Percentiles rank a stretch among this genome's conserved stretches.
These are phyloP conservation scores for Hypselothyrea guttata DNA, from an alignment of 2,888 invertebrate genomes.

Conservation along the genomic window DNA sequence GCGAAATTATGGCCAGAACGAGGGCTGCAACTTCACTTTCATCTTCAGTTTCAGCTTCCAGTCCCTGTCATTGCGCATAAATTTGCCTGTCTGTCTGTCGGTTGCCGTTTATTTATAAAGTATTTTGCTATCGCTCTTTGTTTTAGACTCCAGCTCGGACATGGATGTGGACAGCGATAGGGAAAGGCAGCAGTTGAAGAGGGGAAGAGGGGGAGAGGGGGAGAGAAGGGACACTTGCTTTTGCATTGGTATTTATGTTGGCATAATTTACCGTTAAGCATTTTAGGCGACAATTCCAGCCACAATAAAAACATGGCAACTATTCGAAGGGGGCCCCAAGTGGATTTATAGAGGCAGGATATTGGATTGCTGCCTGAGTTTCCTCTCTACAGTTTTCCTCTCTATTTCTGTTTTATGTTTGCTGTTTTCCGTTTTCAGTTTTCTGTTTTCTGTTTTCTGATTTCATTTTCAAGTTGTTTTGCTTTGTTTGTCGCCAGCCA, in stretches of 20 bases:
- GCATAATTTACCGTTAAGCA: conserved; percentile 73
- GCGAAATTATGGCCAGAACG: conserved; percentile 58
- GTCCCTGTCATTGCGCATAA: conserved; percentile 47
- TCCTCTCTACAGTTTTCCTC: conserved; percentile 16
- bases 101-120: conserved; percentile 63
- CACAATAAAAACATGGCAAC: conserved; percentile 61
- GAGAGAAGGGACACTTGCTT: not conserved
- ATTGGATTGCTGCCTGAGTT: conserved; percentile 58
- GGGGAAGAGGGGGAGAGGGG: not conserved
- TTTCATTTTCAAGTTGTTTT: conserved; percentile 1
- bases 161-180: conserved; percentile 1
- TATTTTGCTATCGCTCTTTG: conserved; percentile 47
- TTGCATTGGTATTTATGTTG: conserved; percentile 60
- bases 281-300: conserved; percentile 70
- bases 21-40: conserved; percentile 14
- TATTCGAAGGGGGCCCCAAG: conserved; percentile 18
- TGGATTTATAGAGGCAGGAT: conserved; percentile 65
- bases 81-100: conserved; percentile 46
- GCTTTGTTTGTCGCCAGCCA: conserved; percentile 21
- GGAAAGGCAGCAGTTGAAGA: not conserved
- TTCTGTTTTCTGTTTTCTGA: conserved; percentile 20
- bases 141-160: conserved; percentile 26
- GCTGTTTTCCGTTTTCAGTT: conserved; percentile 4
- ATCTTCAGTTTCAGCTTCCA: not conserved
- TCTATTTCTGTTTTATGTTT: conserved; percentile 4